Conservation (phyloP, 64 coral and sea anemone species). For the Dendrophyllia cribrosa region DNA sequence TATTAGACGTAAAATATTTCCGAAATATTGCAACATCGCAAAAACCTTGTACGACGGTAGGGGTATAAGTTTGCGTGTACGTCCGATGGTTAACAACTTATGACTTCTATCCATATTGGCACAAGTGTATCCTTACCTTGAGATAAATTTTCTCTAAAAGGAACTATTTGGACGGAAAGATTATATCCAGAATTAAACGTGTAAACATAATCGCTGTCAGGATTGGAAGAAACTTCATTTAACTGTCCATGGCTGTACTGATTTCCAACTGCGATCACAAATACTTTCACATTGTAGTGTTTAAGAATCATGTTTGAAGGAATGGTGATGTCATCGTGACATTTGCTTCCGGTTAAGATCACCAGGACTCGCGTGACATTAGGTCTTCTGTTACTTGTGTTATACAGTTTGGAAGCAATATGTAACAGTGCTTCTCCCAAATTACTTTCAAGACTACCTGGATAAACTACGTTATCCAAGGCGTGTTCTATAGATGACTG, state of each 20-base stretch:
- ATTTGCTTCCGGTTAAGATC: conserved; percentile 3
- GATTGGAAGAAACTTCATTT: conserved; percentile 6
- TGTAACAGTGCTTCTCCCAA: background rate
- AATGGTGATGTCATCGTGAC: background rate
- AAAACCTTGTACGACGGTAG: no score
- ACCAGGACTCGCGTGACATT: background rate
- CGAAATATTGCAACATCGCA: no score
- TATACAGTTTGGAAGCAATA: background rate
- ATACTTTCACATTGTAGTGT: conserved; percentile 11
- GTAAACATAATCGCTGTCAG: background rate
- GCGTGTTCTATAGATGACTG: background rate
- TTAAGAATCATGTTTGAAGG: background rate
- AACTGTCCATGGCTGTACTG: background rate
- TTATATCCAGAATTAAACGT: background rate
- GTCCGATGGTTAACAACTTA: no score
- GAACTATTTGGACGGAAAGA: background rate
- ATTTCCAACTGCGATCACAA: background rate
- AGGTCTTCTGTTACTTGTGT: background rate
- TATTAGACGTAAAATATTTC: no score
- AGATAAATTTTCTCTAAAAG: background rate
- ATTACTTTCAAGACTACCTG: conserved; percentile 21
- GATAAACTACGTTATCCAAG: background rate
- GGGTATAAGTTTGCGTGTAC: no score
- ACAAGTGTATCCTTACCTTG: background rate
- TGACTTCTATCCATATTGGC: no score